These are phyloP conservation scores for Plutella xylostella DNA, from an alignment of 2,888 invertebrate species.

Conservation along the genomic window DNA sequence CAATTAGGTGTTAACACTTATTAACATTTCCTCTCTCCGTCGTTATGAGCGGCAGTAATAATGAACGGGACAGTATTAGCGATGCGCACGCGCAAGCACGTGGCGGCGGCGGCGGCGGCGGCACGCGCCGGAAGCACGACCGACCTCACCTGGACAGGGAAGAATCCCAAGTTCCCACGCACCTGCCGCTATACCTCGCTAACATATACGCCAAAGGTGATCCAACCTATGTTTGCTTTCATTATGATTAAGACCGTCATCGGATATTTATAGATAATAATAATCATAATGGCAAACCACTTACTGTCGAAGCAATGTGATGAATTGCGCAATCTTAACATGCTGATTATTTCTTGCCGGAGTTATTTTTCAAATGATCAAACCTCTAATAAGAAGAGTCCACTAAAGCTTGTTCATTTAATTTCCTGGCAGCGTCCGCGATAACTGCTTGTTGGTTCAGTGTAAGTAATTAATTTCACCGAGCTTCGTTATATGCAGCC, in stretches of 20 bases:
- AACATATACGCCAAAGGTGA: no score
- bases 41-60: background rate
- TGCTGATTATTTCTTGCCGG: background rate
- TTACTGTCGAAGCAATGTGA: no score
- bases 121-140: constrained; percentile 38
- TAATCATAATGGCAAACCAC: no score
- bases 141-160: constrained; percentile 1
- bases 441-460: constrained; percentile 48
- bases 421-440: constrained; percentile 47
- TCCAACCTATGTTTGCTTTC: no score
- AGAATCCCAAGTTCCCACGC: constrained; percentile 18
- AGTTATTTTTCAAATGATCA: background rate
- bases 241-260: no score
- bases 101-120: constrained; percentile 38
- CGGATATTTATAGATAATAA: no score
- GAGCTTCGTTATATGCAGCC: constrained; percentile 31
- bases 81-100: constrained; percentile 30
- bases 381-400: constrained; percentile 28
- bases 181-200: constrained; percentile 27
- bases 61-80: background rate
- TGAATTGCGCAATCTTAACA: background rate
- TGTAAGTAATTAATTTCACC: constrained; percentile 53
- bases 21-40: constrained; percentile 28
- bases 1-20: constrained; percentile 16
- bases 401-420: constrained; percentile 41